These are phyloP conservation scores for Latrodectus hesperus DNA, from an alignment of 2,888 invertebrate genomes.

Conservation along the genomic window DNA sequence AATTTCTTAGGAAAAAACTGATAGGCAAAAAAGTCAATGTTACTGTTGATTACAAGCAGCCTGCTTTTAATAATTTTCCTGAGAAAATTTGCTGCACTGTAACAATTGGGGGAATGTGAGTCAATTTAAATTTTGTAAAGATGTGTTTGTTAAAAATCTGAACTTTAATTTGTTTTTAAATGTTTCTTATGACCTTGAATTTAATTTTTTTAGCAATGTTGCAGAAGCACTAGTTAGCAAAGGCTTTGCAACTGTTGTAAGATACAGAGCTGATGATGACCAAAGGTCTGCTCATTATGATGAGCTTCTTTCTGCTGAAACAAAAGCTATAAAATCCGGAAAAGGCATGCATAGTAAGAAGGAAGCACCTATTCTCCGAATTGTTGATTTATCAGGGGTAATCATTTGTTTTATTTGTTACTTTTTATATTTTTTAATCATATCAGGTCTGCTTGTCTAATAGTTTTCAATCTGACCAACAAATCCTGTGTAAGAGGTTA, in stretches of 20 bases:
- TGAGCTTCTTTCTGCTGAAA: conserved; percentile 91
- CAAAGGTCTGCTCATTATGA: conserved; percentile 96
- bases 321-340: conserved; percentile 89
- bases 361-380: conserved; percentile 80
- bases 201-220: conserved; percentile 81
- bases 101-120: conserved; percentile 84
- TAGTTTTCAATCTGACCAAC: no score
- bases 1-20: conserved; percentile 95
- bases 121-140: not conserved
- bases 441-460: no score
- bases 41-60: conserved; percentile 96
- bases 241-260: conserved; percentile 93
- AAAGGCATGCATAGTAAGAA: conserved; percentile 91
- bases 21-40: conserved; percentile 96
- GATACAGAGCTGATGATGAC: conserved; percentile 96
- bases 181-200: not conserved
- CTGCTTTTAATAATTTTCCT: conserved; percentile 92
- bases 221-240: conserved; percentile 94
- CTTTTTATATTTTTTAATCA: no score
- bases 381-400: conserved; percentile 87
- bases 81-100: conserved; percentile 98
- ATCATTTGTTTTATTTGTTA: conserved; percentile 66
- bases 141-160: not conserved
- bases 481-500: no score
- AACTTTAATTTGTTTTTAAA: no score